Conservation (phyloP, 2,888 invertebrate species). For the Lasioglossum marginatum region DNA sequence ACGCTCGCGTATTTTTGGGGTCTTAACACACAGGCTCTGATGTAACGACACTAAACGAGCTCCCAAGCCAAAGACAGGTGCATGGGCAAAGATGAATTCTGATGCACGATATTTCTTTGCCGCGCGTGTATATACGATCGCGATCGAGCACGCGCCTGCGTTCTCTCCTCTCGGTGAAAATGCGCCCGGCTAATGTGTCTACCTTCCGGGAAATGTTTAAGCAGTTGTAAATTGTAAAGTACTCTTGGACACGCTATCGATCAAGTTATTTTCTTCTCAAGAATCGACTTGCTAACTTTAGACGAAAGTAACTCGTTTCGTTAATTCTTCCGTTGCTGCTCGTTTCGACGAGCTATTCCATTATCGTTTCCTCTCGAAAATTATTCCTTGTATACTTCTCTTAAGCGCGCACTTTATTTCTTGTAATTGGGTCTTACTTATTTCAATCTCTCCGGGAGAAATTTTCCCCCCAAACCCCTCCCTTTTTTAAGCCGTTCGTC, state of each 20-base stretch:
- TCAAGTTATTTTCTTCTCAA: not conserved
- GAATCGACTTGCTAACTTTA: not conserved
- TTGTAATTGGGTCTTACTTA: conserved; percentile 2
- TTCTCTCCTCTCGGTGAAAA: conserved; percentile 35
- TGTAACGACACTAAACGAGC: conserved; percentile 74
- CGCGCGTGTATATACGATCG: conserved; percentile 54
- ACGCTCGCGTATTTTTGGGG: conserved; percentile 24
- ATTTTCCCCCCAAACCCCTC: not conserved
- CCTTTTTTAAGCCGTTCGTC: not conserved
- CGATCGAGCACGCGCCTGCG: conserved; percentile 56
- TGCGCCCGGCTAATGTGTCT: conserved; percentile 26
- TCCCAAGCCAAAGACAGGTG: conserved; percentile 70
- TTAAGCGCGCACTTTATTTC: not conserved
- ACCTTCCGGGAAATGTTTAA: conserved; percentile 37
- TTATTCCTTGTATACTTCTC: not conserved
- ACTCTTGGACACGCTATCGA: conserved; percentile 10
- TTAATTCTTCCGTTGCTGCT: not conserved
- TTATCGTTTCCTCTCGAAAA: not conserved
- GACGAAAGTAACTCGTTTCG: not conserved
- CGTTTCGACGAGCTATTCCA: not conserved
- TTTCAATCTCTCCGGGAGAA: not conserved
- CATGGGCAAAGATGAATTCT: conserved; percentile 73
- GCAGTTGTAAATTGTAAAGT: conserved; percentile 26
- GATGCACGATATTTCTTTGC: conserved; percentile 68
- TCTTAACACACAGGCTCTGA: conserved; percentile 59